phyloP scores from a whole-genome alignment of 2,888 invertebrate genomes.

The Cheilosia variabilis region DNA sequence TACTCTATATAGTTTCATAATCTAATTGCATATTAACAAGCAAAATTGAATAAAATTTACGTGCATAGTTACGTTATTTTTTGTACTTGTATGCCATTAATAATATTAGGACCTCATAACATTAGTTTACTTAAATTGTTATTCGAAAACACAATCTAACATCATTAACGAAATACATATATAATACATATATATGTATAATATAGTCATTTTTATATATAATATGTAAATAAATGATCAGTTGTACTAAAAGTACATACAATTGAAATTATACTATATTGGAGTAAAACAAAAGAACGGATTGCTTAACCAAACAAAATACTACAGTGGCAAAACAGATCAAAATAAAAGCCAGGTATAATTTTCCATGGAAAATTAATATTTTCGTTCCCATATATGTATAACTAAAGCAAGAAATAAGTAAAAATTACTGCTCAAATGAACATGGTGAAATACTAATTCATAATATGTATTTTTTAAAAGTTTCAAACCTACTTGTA shows the following conservation, averaged over 20 bases:
- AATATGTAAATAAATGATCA: constrained; percentile 2
- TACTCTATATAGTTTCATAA: constrained; percentile 25
- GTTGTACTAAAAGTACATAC: constrained; percentile 5
- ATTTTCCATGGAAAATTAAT: background rate
- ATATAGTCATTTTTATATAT: background rate
- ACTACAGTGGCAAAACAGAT: background rate
- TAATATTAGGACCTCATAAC: constrained; percentile 21
- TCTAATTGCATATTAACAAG: constrained; percentile 14
- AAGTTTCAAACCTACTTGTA: constrained; percentile 32
- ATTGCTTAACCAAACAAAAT: background rate
- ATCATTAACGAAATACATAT: background rate
- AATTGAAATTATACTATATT: constrained; percentile 1
- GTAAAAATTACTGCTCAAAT: constrained; percentile 6
- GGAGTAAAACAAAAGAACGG: no score
- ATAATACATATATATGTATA: constrained; percentile 2
- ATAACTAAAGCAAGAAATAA: background rate
- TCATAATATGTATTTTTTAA: constrained; percentile 30
- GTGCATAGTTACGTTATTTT: constrained; percentile 20
- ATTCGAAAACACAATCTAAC: constrained; percentile 12
- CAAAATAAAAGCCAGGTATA: background rate
- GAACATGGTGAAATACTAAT: constrained; percentile 12
- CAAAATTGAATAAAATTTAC: constrained; percentile 11
- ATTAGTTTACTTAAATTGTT: constrained; percentile 13
- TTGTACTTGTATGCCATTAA: constrained; percentile 33
- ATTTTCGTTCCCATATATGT: constrained; percentile 13